Base-by-base conservation (phyloP, 53 echinoderm and acorn worm genomes). In the Holothuria scabra region DNA sequence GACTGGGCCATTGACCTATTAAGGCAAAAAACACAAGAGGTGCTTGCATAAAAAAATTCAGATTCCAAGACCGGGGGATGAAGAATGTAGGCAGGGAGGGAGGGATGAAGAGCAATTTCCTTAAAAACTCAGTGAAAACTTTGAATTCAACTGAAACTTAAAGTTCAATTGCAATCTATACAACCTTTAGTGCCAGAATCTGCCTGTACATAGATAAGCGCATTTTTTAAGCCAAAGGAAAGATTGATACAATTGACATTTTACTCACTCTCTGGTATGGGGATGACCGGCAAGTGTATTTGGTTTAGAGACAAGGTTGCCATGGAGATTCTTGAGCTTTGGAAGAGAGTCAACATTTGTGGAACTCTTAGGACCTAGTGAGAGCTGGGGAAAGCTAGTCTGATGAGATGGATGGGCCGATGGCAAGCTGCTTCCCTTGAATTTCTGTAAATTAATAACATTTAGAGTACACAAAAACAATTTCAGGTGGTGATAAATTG, bases 341-440 rank as follows among this genome's bases (percentile, higher is more conserved):
- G 99, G 99, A 48, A 97, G 80, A n/a, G 88, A 81, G 12, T 97
- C 99, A 30, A 93, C 89, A 74, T 92, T 89, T 38, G 91, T 95
- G 64, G 78, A 76, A 21, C 68, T 69, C 79, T 87, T 90, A 23
- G 88, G 90, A 5, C 87, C 87, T 30, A 93, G 82, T 26, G 68
- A 81, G 35, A 92, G 88, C 76, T 93, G 93, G 23, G 95, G 93
- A 56, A 93, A 93, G 18, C 84, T 81, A 33, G 91, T 86, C 82
- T 86, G 87, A 81, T 52, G 87, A 24, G 72, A 66, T 12, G 90
- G 79, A 67, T 49, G 63, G 34, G 92, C 88, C 7, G 88, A 72
- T 14, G 93, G 93, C 16, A 90, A 38, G 30, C 80, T 80, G 32
- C 33, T 37, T 46, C 55, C 56, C 29, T 62, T 80, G 66, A 63